phyloP scores from a whole-genome alignment of 53 echinoderm and acorn worm species.

The Zoroaster sp. region DNA sequence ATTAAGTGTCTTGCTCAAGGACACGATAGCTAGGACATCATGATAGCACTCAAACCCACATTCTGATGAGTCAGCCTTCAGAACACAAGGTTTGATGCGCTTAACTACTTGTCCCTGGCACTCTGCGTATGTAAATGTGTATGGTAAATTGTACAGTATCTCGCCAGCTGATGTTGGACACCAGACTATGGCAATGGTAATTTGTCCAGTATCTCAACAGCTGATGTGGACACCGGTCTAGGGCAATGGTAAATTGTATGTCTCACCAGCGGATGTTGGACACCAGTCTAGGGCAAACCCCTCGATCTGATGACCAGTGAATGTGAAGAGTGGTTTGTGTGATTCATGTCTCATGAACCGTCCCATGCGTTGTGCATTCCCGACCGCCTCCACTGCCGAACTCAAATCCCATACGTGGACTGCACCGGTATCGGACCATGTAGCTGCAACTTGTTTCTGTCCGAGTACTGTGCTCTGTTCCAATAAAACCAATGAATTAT shows the following conservation, averaged over 20 bases:
- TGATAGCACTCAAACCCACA: no score
- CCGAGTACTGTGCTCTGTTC: constrained; percentile 70
- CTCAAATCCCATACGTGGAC: constrained; percentile 91
- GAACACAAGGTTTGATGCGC: no score
- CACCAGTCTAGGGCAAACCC: constrained; percentile 98
- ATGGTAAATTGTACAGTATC: no score
- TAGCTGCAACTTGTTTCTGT: constrained; percentile 82
- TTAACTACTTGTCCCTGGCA: no score
- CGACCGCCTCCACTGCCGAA: constrained; percentile 68
- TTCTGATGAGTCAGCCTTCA: no score
- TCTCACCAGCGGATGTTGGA: constrained; percentile 81
- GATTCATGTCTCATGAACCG: constrained; percentile 70
- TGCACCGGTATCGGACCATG: constrained; percentile 85
- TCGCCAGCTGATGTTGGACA: no score
- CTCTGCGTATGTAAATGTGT: no score
- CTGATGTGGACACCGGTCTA: not conserved
- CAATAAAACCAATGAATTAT: not conserved
- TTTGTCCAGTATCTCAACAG: no score
- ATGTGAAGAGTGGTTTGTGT: constrained; percentile 76
- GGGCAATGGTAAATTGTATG: not conserved
- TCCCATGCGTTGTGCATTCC: constrained; percentile 66
- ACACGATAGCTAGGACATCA: no score
- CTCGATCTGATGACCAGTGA: constrained; percentile 89
- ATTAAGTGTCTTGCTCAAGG: no score
- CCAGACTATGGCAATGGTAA: no score